These are phyloP conservation scores for Oncorhynchus clarkii DNA, from an alignment of 2,113 vertebrate species.

Conservation along the genomic window DNA sequence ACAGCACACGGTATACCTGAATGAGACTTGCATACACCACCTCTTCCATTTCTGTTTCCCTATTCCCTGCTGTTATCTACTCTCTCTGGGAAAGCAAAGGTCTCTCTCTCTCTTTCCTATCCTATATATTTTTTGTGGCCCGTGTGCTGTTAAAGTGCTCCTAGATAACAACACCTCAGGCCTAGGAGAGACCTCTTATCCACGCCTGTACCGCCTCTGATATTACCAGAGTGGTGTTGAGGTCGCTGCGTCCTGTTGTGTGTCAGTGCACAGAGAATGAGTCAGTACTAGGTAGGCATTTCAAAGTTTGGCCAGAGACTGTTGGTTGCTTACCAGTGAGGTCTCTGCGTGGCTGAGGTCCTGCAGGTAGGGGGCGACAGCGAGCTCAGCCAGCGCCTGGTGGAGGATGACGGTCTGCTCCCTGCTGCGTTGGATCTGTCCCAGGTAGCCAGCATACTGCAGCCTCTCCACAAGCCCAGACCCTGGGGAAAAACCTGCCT, in stretches of 20 bases:
- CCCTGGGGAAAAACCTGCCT: constrained; percentile 58
- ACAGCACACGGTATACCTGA: constrained; percentile 13
- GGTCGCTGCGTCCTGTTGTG: no score
- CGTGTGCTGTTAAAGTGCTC: constrained; percentile 13
- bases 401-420: constrained; percentile 72
- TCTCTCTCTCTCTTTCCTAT: not conserved
- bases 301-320: no score
- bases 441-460: constrained; percentile 69
- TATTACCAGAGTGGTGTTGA: no score
- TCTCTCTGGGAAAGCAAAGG: constrained; percentile 20
- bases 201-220: no score
- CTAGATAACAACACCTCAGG: constrained; percentile 13
- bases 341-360: constrained; percentile 67
- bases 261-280: no score
- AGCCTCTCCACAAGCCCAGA: constrained; percentile 72
- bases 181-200: not conserved
- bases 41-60: not conserved
- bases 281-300: no score
- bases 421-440: constrained; percentile 57
- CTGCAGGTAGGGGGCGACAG: constrained; percentile 73
- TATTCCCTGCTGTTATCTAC: not conserved
- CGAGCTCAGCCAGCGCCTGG: constrained; percentile 75
- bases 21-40: constrained; percentile 26
- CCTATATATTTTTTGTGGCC: constrained; percentile 7
- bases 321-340: constrained; percentile 48